Evolutionary conservation across 2,888 invertebrate genomes (phyloP), one percentile per base, ranked within the genome.

Genomic region (Catocala nupta): DNA sequence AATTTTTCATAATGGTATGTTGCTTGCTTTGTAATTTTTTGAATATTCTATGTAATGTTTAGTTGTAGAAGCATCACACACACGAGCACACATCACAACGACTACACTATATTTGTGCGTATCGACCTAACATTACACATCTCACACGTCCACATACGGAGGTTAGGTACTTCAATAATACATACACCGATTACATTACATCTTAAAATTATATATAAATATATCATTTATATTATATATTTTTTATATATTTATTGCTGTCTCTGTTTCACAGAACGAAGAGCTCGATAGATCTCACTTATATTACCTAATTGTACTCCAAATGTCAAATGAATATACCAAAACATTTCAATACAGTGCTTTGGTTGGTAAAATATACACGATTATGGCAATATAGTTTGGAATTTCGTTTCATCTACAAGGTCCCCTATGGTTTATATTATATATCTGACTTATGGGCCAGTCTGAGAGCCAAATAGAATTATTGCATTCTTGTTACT

Each of bases 61-160:
- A 70, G 55, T 63, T 64, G 68, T 74, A 64, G 71, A 74, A 72
- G 61, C 73, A 76, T 68, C 75, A 63, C 68, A 71, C 75, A 80
- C 81, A 82, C 76, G 66, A 77, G 71, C 77, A 68, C 81, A 85
- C 82, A 84, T 77, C 71, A 70, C 80, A 84, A 83, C 76, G 55
- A 84, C 92, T 93, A 92, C 89, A 85, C 89, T 92, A 92, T 86
- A 83, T 92, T 93, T 93, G 93, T 93, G 93, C 93, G 93, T 93
- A 89, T 93, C 92, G 84, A 89, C 84, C 90, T 92, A 91, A 85
- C 72, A 82, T 75, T 70, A 86, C 86, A 88, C 80, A 81, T 76
- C 81, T 85, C 82, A 81, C 83, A 80, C 78, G n/a, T 71, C 70
- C 81, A 81, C 81, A 78, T 78, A 82, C 81, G 81, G 83, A 77